phyloP scores from a whole-genome alignment of 2,113 vertebrate species.

The Scartelaos histophorus region DNA sequence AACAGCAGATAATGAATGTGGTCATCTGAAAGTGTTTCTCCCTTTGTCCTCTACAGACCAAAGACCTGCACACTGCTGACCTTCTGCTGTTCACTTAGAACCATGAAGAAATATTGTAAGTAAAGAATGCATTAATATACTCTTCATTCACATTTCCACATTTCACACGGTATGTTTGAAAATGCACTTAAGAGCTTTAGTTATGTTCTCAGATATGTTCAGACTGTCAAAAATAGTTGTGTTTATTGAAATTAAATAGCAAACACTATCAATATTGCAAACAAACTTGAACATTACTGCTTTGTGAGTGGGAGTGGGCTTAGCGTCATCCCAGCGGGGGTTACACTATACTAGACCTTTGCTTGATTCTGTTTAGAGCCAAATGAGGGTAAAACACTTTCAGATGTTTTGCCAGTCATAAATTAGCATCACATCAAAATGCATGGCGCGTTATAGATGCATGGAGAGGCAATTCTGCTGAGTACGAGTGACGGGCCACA shows the following conservation, averaged over 20 bases:
- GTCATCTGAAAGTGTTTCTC: conserved; percentile 47
- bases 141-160: no score
- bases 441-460: conserved; percentile 22
- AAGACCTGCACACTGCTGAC: not conserved
- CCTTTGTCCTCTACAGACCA: conserved; percentile 5
- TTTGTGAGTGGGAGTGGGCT: conserved; percentile 3
- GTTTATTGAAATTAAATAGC: not conserved
- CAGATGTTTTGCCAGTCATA: conserved; percentile 24
- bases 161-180: not conserved
- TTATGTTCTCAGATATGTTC: not conserved
- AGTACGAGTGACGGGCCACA: conserved; percentile 33
- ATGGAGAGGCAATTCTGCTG: conserved; percentile 32
- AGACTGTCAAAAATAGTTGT: not conserved
- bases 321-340: not conserved
- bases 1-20: conserved; percentile 5
- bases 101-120: not conserved
- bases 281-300: not conserved
- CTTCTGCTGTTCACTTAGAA: not conserved
- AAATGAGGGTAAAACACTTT: conserved; percentile 53
- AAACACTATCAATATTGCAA: not conserved
- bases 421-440: conserved; percentile 31
- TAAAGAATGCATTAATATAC: not conserved
- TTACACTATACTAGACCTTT: not conserved
- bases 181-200: not conserved
- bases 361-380: conserved; percentile 1